Conservation (phyloP, 1,140 invertebrate species). For the Drosophila oshimai region DNA sequence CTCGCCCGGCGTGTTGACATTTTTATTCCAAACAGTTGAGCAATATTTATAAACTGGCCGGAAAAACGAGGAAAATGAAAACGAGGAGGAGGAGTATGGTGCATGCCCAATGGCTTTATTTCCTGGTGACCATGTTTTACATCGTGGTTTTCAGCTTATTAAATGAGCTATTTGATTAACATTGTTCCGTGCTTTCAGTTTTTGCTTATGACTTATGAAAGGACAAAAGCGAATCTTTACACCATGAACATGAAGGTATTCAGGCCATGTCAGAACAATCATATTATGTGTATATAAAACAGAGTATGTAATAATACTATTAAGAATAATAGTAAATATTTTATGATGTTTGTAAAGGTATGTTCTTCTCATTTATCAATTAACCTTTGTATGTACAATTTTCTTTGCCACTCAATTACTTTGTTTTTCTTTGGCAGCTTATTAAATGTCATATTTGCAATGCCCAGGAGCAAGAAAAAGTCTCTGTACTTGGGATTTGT, state of each 20-base stretch:
- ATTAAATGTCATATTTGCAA: slow-evolving; percentile 10
- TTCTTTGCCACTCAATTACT: slow-evolving; percentile 12
- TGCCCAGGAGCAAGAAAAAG: slow-evolving; percentile 1
- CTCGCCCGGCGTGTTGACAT: slow-evolving; percentile 68
- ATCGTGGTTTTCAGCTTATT: slow-evolving; percentile 15
- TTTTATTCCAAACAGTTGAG: slow-evolving; percentile 75
- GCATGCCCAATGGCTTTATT: slow-evolving; percentile 30
- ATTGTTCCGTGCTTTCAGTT: slow-evolving; percentile 1
- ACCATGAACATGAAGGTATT: neutral
- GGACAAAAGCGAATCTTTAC: neutral
- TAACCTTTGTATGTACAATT: slow-evolving; percentile 9
- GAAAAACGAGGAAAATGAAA: neutral
- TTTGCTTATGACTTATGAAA: slow-evolving; percentile 5
- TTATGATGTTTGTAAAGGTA: no score
- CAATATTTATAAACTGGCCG: slow-evolving; percentile 68
- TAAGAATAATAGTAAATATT: no score
- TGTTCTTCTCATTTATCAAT: slow-evolving; percentile 6
- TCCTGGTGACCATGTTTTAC: slow-evolving; percentile 9
- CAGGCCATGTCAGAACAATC: no score
- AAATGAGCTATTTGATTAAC: slow-evolving; percentile 39
- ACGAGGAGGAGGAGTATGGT: neutral
- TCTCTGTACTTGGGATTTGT: neutral
- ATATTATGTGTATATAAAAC: no score
- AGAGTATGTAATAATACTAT: no score
- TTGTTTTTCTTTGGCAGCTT: slow-evolving; percentile 26